Evolutionary conservation across 2,113 vertebrate species (phyloP).

Genomic region (Pachyramphus minor): DNA sequence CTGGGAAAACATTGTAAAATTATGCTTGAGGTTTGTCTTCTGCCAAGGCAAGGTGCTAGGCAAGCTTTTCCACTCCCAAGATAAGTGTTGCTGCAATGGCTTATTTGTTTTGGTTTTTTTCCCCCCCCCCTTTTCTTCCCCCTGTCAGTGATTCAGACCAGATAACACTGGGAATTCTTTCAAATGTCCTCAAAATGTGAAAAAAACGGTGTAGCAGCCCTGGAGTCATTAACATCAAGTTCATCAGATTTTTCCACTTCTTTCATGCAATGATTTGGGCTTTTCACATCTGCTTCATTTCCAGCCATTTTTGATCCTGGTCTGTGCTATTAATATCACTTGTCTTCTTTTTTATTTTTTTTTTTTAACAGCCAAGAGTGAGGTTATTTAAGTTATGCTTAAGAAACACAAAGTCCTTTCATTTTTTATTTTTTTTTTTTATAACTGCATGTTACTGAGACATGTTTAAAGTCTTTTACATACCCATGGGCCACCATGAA

Average conservation of each 20-base stretch:
- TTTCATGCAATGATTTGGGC: neutral
- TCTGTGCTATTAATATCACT: neutral
- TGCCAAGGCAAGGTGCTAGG: conserved; percentile 25
- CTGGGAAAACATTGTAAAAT: neutral
- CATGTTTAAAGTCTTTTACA: neutral
- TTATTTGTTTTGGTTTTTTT: neutral
- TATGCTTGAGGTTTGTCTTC: neutral
- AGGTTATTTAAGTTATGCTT: neutral
- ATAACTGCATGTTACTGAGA: neutral
- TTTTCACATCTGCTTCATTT: neutral
- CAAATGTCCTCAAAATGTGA: neutral
- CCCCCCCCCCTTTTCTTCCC: neutral
- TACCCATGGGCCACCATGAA: neutral
- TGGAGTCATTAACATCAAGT: neutral
- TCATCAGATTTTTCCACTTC: neutral
- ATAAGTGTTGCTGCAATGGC: neutral
- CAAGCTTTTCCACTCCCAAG: neutral
- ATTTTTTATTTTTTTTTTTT: neutral
- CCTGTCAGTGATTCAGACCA: neutral
- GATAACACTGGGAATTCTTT: neutral
- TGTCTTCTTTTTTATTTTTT: neutral
- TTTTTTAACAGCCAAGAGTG: neutral
- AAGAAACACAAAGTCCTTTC: neutral
- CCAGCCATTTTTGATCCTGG: neutral
- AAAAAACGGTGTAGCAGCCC: neutral